phyloP scores from a whole-genome alignment of 2,888 invertebrate species.

The Limnephilus lunatus region DNA sequence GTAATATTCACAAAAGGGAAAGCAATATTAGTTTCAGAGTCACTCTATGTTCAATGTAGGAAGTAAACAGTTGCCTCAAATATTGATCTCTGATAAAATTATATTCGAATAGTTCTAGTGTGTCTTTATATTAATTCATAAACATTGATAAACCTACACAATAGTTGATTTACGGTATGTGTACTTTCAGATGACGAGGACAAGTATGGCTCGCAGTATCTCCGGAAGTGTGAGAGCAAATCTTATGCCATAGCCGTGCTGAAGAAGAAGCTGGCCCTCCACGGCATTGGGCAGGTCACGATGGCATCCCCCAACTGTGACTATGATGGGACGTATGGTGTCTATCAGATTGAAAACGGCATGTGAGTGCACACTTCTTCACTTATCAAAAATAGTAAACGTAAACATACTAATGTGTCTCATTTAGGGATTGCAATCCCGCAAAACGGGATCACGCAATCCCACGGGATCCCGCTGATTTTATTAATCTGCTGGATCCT shows the following conservation, averaged over 20 bases:
- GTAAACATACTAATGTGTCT: too few relatives aligned
- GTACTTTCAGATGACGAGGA: conserved; percentile 72
- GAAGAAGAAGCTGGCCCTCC: conserved; percentile 76
- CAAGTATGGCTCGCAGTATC: conserved; percentile 77
- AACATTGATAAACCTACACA: not conserved
- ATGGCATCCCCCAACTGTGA: conserved; percentile 79
- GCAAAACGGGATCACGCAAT: too few relatives aligned
- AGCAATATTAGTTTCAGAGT: not conserved
- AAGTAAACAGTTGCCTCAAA: not conserved
- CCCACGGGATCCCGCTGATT: too few relatives aligned
- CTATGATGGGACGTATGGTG: conserved; percentile 82
- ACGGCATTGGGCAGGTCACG: conserved; percentile 79
- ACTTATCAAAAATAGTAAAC: not conserved
- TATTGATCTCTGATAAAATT: too few relatives aligned
- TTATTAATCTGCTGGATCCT: too few relatives aligned
- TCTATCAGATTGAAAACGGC: conserved; percentile 76
- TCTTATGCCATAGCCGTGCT: conserved; percentile 77
- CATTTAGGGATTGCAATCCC: too few relatives aligned
- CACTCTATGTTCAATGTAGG: not conserved
- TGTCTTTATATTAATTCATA: not conserved
- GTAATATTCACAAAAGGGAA: not conserved
- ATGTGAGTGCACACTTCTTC: conserved; percentile 73
- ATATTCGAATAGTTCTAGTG: too few relatives aligned
- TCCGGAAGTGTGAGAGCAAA: conserved; percentile 83
- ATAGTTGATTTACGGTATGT: not conserved